These are phyloP conservation scores for Lycodopsis pacificus DNA, from an alignment of 2,797 vertebrate species.

Conservation along the genomic window DNA sequence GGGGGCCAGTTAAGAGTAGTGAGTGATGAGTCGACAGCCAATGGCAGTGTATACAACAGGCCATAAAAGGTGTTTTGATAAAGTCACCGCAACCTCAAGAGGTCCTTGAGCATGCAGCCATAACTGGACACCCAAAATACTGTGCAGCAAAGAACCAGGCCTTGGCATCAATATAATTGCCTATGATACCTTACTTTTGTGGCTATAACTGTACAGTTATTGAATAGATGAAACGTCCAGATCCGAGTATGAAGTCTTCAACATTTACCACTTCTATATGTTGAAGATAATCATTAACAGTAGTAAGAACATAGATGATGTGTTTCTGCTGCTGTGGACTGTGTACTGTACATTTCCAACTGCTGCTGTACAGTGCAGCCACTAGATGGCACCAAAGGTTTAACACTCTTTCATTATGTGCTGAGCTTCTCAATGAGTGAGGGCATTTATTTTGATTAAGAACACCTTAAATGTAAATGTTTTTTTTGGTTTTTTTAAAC, in stretches of 20 bases:
- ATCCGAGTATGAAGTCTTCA: background rate
- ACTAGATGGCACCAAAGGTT: constrained; percentile 45
- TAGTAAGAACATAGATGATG: too few species aligned
- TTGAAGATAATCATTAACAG: background rate
- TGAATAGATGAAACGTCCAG: too few species aligned
- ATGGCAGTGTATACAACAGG: too few species aligned
- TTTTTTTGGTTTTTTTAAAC: background rate
- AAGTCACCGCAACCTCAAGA: too few species aligned
- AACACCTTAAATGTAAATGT: background rate
- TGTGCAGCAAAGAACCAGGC: background rate
- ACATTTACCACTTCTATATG: background rate
- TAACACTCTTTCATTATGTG: background rate
- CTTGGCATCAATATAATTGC: background rate
- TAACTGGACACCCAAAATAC: too few species aligned
- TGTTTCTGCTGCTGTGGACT: background rate
- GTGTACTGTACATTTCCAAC: too few species aligned
- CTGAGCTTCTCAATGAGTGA: background rate
- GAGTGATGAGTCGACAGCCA: too few species aligned
- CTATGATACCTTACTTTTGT: background rate
- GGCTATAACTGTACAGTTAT: background rate
- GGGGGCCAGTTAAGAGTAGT: too few species aligned
- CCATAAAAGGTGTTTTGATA: too few species aligned
- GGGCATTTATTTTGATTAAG: background rate
- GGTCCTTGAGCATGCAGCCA: too few species aligned
- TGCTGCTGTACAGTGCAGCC: constrained; percentile 19